Evolutionary conservation across 1,140 invertebrate genomes (phyloP), one percentile per base, ranked within the genome.

Genomic region (Marisa cornuarietis): DNA sequence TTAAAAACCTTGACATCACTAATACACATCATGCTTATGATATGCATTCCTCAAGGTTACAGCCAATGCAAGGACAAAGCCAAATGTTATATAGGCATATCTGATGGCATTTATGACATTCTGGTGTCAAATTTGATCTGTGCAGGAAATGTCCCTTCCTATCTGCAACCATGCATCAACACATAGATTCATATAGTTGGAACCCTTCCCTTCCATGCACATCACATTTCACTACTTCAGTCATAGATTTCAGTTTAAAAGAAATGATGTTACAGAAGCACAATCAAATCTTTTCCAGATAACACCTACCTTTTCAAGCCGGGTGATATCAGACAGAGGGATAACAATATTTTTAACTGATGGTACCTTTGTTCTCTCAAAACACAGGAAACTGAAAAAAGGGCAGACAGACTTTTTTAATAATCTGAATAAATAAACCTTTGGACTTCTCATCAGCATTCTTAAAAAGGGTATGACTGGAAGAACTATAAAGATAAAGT

Each of bases 321-420:
- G 79, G 71, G 83, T 81, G 58, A 92, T 89, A 77, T 91, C 89
- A 26, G 86, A 84, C 58, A 92, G 82, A n/a, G 90, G 89, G 76
- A 92, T 87, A 14, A 91, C 90, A 76, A 92, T 85, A 83, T 92
- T 92, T 81, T 90, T 91, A 26, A 85, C 83, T 20, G 89, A 89
- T 42, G 90, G 88, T 51, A 86, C 87, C 83, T 90, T 90, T 65
- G 88, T 90, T 79, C 91, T 87, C 82, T 91, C 91, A 89, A 92
- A 92, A 82, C 91, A 92, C 49, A 92, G 82, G 79, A 91, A 92
- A 83, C 91, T 92, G 84, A 14, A 89, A 87, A 58, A 54, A 71
- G 18, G 76, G 68, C 82, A 84, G 69, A 77, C 54, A 51, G 72
- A 77, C 20, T n/a, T 62, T 54, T 24, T 72, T 5, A 69, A 51